Evolutionary conservation across 2,113 vertebrate species (phyloP).

Genomic region (Dascyllus trimaculatus): DNA sequence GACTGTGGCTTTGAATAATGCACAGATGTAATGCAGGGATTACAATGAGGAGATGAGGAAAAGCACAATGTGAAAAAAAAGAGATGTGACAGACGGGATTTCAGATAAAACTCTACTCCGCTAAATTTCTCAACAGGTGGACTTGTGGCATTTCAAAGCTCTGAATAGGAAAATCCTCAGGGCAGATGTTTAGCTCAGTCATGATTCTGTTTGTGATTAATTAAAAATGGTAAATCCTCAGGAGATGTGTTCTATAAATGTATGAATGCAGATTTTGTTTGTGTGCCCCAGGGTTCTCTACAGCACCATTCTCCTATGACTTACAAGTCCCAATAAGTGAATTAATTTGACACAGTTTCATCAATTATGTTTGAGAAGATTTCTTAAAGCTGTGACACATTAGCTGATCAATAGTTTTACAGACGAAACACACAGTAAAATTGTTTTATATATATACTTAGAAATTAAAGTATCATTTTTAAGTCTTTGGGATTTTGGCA

Average conservation of each 20-base stretch:
- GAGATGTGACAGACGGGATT: neutral
- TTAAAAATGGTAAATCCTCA: neutral
- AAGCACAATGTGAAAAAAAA: neutral
- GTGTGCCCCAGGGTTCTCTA: neutral
- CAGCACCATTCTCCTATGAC: neutral
- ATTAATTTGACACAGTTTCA: neutral
- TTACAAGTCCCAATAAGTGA: neutral
- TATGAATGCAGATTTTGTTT: neutral
- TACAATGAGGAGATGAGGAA: constrained; percentile 1
- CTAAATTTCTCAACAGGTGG: constrained; percentile 17
- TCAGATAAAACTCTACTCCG: neutral
- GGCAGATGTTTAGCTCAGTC: neutral
- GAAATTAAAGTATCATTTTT: too few relatives aligned
- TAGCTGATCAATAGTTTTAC: neutral
- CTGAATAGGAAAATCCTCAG: neutral
- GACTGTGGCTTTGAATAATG: constrained; percentile 6
- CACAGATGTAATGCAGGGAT: neutral
- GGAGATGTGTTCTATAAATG: neutral
- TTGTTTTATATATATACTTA: too few relatives aligned
- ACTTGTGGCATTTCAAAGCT: constrained; percentile 13
- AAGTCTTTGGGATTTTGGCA: too few relatives aligned
- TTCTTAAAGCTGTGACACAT: too few relatives aligned
- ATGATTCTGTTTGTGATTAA: constrained; percentile 3
- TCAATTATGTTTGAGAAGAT: neutral
- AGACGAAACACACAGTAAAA: neutral